These are phyloP conservation scores for Drosophila picticornis DNA, from an alignment of 2,888 invertebrate genomes.

Conservation along the genomic window DNA sequence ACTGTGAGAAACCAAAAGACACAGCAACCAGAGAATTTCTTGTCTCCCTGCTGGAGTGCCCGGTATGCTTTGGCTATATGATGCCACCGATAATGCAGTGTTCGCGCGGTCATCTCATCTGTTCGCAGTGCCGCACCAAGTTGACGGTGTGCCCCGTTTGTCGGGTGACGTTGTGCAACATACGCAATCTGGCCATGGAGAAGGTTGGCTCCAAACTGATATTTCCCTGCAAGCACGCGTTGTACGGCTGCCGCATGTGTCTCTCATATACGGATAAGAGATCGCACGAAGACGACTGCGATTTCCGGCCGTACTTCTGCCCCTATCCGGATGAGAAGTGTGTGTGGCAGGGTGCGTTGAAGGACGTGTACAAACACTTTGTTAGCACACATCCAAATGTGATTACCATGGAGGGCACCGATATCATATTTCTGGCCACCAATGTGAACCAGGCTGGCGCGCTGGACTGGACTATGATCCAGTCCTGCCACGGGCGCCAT, in stretches of 20 bases:
- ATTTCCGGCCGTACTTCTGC: slow-evolving; percentile 98
- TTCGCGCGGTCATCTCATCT: slow-evolving; percentile 98
- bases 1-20: slow-evolving; percentile 40
- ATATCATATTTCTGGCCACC: slow-evolving; percentile 99
- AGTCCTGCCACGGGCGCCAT: slow-evolving; percentile 99
- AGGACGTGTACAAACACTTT: slow-evolving; percentile 99
- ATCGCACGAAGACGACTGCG: slow-evolving; percentile 99
- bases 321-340: slow-evolving; percentile 99
- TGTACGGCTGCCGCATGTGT: slow-evolving; percentile 96
- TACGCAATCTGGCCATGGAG: slow-evolving; percentile 99
- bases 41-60: slow-evolving; percentile 94
- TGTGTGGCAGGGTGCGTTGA: slow-evolving; percentile 99
- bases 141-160: slow-evolving; percentile 98
- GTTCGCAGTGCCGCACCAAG: slow-evolving; percentile 98
- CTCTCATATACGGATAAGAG: slow-evolving; percentile 98
- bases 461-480: slow-evolving; percentile 99
- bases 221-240: slow-evolving; percentile 99
- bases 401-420: slow-evolving; percentile 98
- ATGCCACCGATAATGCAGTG: slow-evolving; percentile 99
- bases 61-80: slow-evolving; percentile 99
- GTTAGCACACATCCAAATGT: slow-evolving; percentile 98
- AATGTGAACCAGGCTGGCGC: slow-evolving; percentile 99
- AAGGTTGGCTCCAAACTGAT: slow-evolving; percentile 99
- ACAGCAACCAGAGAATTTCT: slow-evolving; percentile 50
- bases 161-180: slow-evolving; percentile 97